Base-by-base conservation (phyloP, 2,888 invertebrate genomes). In the Exocentrus adspersus region DNA sequence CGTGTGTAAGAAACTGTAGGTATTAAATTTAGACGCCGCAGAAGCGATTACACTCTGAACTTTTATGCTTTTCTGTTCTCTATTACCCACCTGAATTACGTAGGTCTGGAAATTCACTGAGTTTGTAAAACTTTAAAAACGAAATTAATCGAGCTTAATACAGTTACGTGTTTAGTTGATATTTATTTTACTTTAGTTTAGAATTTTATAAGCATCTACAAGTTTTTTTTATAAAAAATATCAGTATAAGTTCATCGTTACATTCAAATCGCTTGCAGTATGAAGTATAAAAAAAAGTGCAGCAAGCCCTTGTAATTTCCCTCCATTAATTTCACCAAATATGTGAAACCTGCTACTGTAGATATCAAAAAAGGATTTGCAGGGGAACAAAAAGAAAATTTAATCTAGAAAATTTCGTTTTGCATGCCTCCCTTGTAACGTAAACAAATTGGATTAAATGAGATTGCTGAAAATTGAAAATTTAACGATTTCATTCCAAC, bases 401-500 rank as follows among this genome's bases (percentile, higher is more conserved):
- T n/a, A 37, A 5, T 48, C 14, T 28, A 14, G 24, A 10, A 2
- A 17, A 14, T 48, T 48, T 28, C 28, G 10, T 48, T 16, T 28
- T 20, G 20, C 21, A 10, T 20, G 45, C 45, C n/a, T 20, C 4
- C 19, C 16, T 20, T 45, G 5, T 20, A 20, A 42, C 12, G 6
- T 42, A n/a, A 45, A 9, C 20, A 21, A 45, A 45, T 45, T 45
- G 45, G 5, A 45, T 45, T 12, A 45, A 45, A 45, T 6, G 6
- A 21, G 20, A 45, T 45, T 37, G 12, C 37, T 37, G 37, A 37
- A 37, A 37, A 45, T 19, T 45, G 20, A n/a, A 20, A 20, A 45
- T 45, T 45, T 20, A 45, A 45, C 19, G 21, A 20, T 20, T 45
- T 45, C 19, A 45, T 45, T 45, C 20, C n/a, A 19, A 45, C 45